Percentiles rank a stretch among this genome's conserved stretches.
These are phyloP conservation scores for Ricordea florida DNA, from an alignment of 92 coral and sea anemone species.

Conservation along the genomic window DNA sequence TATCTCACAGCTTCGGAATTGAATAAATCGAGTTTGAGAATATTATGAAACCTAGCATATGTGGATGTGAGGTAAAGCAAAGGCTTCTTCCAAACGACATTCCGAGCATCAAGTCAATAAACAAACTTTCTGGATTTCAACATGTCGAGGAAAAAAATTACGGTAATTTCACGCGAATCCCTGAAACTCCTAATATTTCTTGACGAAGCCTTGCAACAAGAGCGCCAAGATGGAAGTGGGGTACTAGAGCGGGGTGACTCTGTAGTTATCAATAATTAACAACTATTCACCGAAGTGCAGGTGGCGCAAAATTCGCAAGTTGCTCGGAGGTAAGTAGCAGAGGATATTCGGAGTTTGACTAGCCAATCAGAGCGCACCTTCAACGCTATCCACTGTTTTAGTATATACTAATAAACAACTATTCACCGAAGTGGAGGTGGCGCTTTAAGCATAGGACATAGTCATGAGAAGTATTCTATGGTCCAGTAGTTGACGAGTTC, in stretches of 20 bases:
- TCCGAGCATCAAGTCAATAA: slow-evolving; percentile 34
- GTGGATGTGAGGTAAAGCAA: slow-evolving; percentile 9
- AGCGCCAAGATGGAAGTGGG: slow-evolving; percentile 41
- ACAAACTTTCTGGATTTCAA: slow-evolving; percentile 30
- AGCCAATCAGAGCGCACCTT: no score
- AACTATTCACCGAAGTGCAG: no score
- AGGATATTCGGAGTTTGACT: no score
- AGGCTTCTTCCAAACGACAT: slow-evolving; percentile 25
- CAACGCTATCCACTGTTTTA: no score
- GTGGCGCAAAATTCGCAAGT: no score
- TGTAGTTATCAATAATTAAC: slow-evolving; percentile 59
- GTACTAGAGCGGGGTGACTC: slow-evolving; percentile 55
- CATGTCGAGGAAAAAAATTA: slow-evolving; percentile 19
- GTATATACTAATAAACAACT: no score
- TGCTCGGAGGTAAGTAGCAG: no score
- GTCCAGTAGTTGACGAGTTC: no score
- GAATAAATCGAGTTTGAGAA: slow-evolving; percentile 18
- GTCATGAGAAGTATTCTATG: no score
- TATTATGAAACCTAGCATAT: slow-evolving; percentile 30
- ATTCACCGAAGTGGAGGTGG: no score
- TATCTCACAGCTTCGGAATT: not conserved
- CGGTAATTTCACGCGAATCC: slow-evolving; percentile 12
- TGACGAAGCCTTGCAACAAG: slow-evolving; percentile 36
- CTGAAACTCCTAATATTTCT: slow-evolving; percentile 52
- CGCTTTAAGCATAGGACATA: no score